These are phyloP conservation scores for Stegodyphus dumicola DNA, from an alignment of 1,140 invertebrate species.

Conservation along the genomic window DNA sequence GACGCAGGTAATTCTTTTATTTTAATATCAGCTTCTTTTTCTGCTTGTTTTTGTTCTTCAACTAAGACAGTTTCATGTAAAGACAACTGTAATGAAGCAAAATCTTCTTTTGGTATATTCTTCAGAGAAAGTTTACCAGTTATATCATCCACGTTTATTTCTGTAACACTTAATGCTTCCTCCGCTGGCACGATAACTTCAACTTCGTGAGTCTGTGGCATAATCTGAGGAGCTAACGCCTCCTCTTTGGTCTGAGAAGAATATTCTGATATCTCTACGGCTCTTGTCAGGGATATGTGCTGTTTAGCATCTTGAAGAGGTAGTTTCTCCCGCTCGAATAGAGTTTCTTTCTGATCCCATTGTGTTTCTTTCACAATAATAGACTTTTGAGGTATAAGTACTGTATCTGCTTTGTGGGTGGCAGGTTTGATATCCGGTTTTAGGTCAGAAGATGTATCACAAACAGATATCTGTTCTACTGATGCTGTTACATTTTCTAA, in stretches of 20 bases:
- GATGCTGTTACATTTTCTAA: conserved; percentile 24
- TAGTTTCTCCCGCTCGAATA: conserved; percentile 66
- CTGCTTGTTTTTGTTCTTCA: conserved; percentile 48
- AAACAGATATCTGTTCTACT: conserved; percentile 44
- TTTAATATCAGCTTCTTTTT: conserved; percentile 53
- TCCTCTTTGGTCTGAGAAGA: conserved; percentile 66
- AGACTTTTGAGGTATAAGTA: conserved; percentile 43
- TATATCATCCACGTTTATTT: conserved; percentile 43
- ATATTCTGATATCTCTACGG: conserved; percentile 63
- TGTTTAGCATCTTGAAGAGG: conserved; percentile 67
- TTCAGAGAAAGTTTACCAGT: conserved; percentile 30
- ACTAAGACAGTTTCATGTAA: conserved; percentile 59
- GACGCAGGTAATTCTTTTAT: conserved; percentile 30
- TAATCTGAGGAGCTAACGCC: conserved; percentile 69
- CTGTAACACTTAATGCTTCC: conserved; percentile 49
- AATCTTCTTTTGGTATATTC: conserved; percentile 16
- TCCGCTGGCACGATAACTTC: conserved; percentile 17
- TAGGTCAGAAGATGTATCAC: conserved; percentile 46
- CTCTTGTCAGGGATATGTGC: conserved; percentile 66
- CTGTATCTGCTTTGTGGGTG: conserved; percentile 35
- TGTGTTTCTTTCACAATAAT: conserved; percentile 67
- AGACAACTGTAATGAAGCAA: conserved; percentile 49
- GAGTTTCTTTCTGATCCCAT: conserved; percentile 73
- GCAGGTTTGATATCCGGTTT: conserved; percentile 47
- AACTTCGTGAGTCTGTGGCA: conserved; percentile 63